Base-by-base conservation (phyloP, 2,888 invertebrate genomes). In the Mongoloraphidia duomilia region DNA sequence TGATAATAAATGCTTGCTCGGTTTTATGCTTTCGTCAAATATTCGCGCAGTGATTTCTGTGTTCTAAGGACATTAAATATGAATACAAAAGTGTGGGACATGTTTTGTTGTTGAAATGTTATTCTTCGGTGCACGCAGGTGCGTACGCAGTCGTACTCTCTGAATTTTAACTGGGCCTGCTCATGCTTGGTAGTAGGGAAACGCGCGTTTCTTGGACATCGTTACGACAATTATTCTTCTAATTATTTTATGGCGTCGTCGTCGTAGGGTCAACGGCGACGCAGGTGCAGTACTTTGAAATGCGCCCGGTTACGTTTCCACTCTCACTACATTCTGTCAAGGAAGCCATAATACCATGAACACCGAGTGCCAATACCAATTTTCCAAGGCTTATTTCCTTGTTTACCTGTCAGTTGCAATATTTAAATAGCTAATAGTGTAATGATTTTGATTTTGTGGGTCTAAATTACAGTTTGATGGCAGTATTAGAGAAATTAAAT, bases 131-230 rank as follows among this genome's bases (percentile, higher is more conserved):
- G 73, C 83, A 86, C 86, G 85, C 86, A 90, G 87, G 89, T 89
- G 88, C 89, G 88, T 88, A 90, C 89, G 90, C 90, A 90, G 89
- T 79, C 87, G 86, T 86, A 84, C 79, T 81, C 80, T 77, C 73
- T 77, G 78, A 77, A 77, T 79, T 77, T 81, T 78, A 79, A 84
- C 85, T 86, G 86, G 79, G 86, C 84, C 80, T 87, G 87, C 86
- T 84, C 87, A 80, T 87, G 87, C 86, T 84, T 86, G 77, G 65
- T 65, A 62, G 58, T 60, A 61, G 58, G 59, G 58, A 61, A 62
- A 63, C 65, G 65, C 66, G 67, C 63, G 65, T 63, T 63, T 63
- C 63, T 60, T 61, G 43, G 46, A 39, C 40, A 14, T 14, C 40
- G 12, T 39, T 39, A 12, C 40, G 9, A 9, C 14, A 39, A 39